Percentiles rank a stretch among this genome's conserved stretches.
Conservation (phyloP, 1,140 invertebrate species). For the Drosophila santomea region DNA sequence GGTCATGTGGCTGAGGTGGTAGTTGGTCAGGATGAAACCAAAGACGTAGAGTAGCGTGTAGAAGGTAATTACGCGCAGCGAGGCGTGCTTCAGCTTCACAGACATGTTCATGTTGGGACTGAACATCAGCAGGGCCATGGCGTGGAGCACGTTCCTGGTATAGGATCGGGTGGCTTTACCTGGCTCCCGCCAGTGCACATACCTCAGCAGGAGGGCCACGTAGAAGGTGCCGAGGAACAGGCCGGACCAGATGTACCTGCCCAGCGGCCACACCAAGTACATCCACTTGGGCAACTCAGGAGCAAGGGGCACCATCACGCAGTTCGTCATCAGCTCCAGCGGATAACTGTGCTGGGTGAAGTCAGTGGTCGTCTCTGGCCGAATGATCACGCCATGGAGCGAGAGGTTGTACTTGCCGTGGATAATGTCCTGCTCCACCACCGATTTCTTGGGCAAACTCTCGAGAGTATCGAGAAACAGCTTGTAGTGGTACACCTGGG, state of each 20-base stretch:
- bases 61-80: conserved; percentile 47
- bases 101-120: conserved; percentile 72
- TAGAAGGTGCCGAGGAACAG: conserved; percentile 62
- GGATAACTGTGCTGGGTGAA: conserved; percentile 59
- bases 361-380: conserved; percentile 13
- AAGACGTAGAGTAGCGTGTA: conserved; percentile 59
- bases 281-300: conserved; percentile 77
- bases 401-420: conserved; percentile 56
- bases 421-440: conserved; percentile 37
- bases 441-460: conserved; percentile 51
- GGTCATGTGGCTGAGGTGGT: conserved; percentile 72
- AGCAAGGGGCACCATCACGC: conserved; percentile 76
- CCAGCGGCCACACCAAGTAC: conserved; percentile 77
- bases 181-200: conserved; percentile 45
- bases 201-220: conserved; percentile 62
- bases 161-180: conserved; percentile 22
- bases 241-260: conserved; percentile 61
- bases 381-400: conserved; percentile 45
- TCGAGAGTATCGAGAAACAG: conserved; percentile 49
- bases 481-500: conserved; percentile 30
- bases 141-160: conserved; percentile 53
- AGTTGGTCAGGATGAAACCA: conserved; percentile 71
- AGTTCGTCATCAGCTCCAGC: conserved; percentile 57
- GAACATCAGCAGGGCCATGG: conserved; percentile 62
- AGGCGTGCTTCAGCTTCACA: conserved; percentile 44